Evolutionary conservation across 2,888 invertebrate species (phyloP).

Genomic region (Eupithecia abbreviata): DNA sequence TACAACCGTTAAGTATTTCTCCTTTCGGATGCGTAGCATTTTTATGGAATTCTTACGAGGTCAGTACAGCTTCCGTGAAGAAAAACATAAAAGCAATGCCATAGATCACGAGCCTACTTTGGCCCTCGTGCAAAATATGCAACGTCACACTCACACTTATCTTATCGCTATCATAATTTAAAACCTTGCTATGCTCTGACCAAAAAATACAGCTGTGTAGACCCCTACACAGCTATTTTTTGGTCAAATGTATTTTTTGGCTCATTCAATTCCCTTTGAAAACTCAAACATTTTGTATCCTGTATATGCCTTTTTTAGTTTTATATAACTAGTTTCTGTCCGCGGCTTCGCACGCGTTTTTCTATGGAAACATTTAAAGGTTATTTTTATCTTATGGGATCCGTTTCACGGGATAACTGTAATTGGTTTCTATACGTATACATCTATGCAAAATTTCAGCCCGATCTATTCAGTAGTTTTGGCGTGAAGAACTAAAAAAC

Average conservation of each 20-base stretch:
- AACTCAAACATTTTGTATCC: neutral
- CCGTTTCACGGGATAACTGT: too few relatives aligned
- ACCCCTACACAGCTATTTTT: neutral
- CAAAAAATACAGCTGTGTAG: constrained; percentile 6
- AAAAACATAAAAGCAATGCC: constrained; percentile 18
- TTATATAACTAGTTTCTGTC: neutral
- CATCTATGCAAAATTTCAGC: too few relatives aligned
- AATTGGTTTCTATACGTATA: too few relatives aligned
- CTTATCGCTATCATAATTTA: constrained; percentile 40
- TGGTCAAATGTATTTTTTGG: too few relatives aligned
- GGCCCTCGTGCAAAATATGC: constrained; percentile 25
- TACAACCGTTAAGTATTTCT: neutral
- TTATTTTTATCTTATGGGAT: too few relatives aligned
- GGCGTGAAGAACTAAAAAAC: too few relatives aligned
- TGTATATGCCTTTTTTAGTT: neutral
- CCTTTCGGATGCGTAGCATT: neutral
- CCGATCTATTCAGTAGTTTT: too few relatives aligned
- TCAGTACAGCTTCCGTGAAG: constrained; percentile 7
- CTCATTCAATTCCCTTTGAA: too few relatives aligned
- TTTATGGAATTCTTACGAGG: constrained; percentile 3
- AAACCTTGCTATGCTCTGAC: constrained; percentile 37
- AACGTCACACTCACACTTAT: constrained; percentile 36
- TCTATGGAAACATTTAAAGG: too few relatives aligned
- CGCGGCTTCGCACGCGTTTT: too few relatives aligned
- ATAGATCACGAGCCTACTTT: constrained; percentile 26